Evolutionary conservation across 2,797 vertebrate genomes (phyloP).

Genomic region (Ceryle rudis): DNA sequence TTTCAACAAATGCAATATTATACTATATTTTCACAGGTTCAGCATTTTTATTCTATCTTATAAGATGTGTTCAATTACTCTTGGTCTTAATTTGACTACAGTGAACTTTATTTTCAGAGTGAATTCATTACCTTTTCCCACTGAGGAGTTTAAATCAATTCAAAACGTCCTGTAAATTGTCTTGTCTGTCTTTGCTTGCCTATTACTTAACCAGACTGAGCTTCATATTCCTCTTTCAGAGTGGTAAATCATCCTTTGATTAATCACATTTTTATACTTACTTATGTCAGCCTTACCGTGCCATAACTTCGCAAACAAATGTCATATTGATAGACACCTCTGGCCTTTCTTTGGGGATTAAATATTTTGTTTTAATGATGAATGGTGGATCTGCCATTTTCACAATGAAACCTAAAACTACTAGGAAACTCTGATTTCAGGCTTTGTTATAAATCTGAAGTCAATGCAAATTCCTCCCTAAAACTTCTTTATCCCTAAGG

Average conservation of each 20-base stretch:
- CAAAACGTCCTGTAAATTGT: slow-evolving; percentile 1
- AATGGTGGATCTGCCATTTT: background rate
- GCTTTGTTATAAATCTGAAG: background rate
- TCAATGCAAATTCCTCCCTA: background rate
- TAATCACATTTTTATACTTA: slow-evolving; percentile 38
- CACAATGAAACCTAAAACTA: background rate
- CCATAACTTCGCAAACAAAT: background rate
- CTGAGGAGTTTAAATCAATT: background rate
- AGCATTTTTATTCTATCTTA: background rate
- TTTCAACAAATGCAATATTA: background rate
- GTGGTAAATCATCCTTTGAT: slow-evolving; percentile 1
- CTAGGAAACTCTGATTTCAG: slow-evolving; percentile 13
- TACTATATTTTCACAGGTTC: background rate
- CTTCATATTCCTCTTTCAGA: slow-evolving; percentile 4
- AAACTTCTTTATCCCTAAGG: background rate
- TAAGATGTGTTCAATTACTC: background rate
- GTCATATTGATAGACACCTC: background rate
- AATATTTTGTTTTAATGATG: slow-evolving; percentile 4
- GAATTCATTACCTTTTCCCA: slow-evolving; percentile 8
- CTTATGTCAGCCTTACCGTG: slow-evolving; percentile 17
- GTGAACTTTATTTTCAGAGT: slow-evolving; percentile 16
- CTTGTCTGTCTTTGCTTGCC: slow-evolving; percentile 4
- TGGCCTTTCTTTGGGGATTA: slow-evolving; percentile 1
- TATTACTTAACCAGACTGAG: background rate
- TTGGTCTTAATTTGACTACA: background rate